Conservation (phyloP, 2,113 vertebrate species). For the Pheucticus melanocephalus region DNA sequence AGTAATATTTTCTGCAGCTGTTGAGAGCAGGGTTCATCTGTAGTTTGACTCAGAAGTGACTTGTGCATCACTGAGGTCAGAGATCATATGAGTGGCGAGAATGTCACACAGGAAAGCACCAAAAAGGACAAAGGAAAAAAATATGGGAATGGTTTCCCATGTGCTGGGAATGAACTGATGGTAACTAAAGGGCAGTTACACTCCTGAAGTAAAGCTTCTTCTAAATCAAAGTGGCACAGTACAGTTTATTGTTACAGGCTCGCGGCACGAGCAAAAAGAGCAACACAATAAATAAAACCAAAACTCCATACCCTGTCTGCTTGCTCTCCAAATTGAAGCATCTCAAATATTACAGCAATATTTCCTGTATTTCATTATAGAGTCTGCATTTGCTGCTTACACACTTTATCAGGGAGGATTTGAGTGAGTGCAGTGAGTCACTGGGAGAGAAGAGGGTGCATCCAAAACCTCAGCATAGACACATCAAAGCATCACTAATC, state of each 20-base stretch:
- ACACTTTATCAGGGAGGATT: not conserved
- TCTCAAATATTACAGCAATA: not conserved
- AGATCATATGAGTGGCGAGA: not conserved
- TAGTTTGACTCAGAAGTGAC: not conserved
- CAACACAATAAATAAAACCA: constrained; percentile 5
- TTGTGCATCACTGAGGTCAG: constrained; percentile 17
- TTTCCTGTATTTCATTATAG: not conserved
- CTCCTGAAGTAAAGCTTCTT: not conserved
- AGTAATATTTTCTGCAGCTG: not conserved
- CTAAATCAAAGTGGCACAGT: constrained; percentile 11
- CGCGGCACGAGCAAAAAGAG: not conserved
- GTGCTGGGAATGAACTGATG: not conserved
- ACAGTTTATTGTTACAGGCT: not conserved
- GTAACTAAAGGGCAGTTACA: constrained; percentile 22
- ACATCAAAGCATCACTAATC: not conserved
- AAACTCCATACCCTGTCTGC: not conserved
- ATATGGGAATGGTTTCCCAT: not conserved
- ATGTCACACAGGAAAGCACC: not conserved
- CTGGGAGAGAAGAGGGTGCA: not conserved
- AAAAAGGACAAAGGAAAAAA: constrained; percentile 17
- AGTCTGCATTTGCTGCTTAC: not conserved
- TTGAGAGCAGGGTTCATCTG: constrained; percentile 3
- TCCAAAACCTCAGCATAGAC: not conserved
- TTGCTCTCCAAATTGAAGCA: constrained; percentile 3
- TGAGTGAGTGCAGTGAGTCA: not conserved